phyloP scores from a whole-genome alignment of 2,797 vertebrate species.

The Amblyopsis hoosieri region DNA sequence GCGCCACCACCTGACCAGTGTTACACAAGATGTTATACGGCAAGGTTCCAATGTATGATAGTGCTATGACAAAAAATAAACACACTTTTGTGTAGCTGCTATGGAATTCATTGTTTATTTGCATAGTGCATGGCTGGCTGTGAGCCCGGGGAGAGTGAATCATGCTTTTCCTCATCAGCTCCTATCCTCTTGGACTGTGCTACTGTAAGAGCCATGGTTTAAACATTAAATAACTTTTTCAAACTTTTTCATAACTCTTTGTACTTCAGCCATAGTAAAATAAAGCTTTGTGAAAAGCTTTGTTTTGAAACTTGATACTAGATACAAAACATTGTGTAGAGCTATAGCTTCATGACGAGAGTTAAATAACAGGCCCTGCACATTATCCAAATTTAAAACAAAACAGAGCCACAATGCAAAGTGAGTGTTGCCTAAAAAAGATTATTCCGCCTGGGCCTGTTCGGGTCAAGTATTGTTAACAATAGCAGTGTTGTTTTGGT shows the following conservation, averaged over 20 bases:
- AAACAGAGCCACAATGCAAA: conserved; percentile 59
- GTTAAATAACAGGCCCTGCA: conserved; percentile 54
- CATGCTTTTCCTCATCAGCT: conserved; percentile 52
- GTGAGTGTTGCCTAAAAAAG: conserved; percentile 37
- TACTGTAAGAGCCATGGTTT: conserved; percentile 62
- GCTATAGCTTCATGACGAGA: conserved; percentile 34
- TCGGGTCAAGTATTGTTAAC: conserved; percentile 26
- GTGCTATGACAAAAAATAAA: conserved; percentile 52
- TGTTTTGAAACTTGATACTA: conserved; percentile 63
- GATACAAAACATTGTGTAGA: conserved; percentile 17
- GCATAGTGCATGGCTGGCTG: conserved; percentile 50
- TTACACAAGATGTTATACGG: conserved; percentile 13
- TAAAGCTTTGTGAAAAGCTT: conserved; percentile 40
- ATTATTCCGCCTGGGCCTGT: conserved; percentile 36
- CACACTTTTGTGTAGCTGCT: conserved; percentile 53
- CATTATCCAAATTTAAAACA: conserved; percentile 51
- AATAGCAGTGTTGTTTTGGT: conserved; percentile 16
- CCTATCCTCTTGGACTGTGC: conserved; percentile 36
- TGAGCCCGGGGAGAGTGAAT: conserved; percentile 64
- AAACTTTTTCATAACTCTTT: conserved; percentile 41
- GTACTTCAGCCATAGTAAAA: conserved; percentile 25
- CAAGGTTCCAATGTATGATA: conserved; percentile 40
- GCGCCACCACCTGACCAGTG: conserved; percentile 9
- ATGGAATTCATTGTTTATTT: conserved; percentile 57
- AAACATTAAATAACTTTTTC: conserved; percentile 29